Evolutionary conservation across 2,888 invertebrate species (phyloP), one percentile per base, ranked within the genome.

Genomic region (Eudasyphora cyanicolor): DNA sequence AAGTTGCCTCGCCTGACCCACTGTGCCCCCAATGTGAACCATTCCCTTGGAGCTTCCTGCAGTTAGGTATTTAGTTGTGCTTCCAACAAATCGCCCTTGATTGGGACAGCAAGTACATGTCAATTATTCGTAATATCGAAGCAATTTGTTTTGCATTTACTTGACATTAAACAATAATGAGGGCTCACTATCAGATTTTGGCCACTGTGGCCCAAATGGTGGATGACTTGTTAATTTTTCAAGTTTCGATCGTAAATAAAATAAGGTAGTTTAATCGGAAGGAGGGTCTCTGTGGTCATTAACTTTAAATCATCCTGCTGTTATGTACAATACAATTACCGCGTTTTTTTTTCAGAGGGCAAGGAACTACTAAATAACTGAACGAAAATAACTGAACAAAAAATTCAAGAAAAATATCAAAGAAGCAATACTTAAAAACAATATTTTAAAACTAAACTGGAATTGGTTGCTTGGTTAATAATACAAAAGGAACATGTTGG

Each of bases 81-180:
- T 67, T 73, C 74, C 75, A 79, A 57, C 77, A 85, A 85, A 86
- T 86, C 78, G 78, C 85, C 82, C 74, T 79, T 79, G 82, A 86
- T 84, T 85, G 85, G 77, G 82, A 79, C 84, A n/a, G 80, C 84
- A 85, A 81, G 69, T 84, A 78, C 75, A 75, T 79, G 81, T 85
- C 80, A 84, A 86, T 86, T 87, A 86, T 79, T 80, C 86, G 21
- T 86, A 87, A 86, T 87, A 86, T 86, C 85, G 86, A 83, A n/a
- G 86, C 85, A 86, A 85, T 85, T 86, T 83, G 85, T 86, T 85
- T 82, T 80, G 82, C 70, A 80, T 82, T 82, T 79, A 35, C 27
- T 81, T 84, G 76, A 70, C 79, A 85, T 84, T 80, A 78, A 82
- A 67, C 78, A n/a, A 77, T 85, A 82, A 84, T 84, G 76, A 24